These are phyloP conservation scores for Mythimna loreyi DNA, from an alignment of 2,888 invertebrate genomes.

Conservation along the genomic window DNA sequence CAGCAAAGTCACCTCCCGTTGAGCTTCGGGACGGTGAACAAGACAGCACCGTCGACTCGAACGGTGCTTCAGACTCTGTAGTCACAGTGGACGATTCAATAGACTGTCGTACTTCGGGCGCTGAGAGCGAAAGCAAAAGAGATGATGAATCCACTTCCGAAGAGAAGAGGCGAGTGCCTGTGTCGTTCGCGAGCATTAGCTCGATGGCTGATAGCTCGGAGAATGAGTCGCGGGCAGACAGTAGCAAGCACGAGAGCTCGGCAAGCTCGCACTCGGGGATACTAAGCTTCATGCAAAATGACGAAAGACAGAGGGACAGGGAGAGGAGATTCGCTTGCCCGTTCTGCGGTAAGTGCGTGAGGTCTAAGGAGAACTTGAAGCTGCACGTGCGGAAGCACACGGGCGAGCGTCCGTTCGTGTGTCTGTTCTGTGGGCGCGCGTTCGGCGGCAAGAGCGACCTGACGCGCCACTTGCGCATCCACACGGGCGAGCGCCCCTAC, in stretches of 20 bases:
- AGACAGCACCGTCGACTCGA: constrained; percentile 94
- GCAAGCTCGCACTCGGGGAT: constrained; percentile 89
- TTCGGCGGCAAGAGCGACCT: constrained; percentile 97
- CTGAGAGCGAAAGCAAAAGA: constrained; percentile 82
- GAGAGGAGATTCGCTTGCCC: constrained; percentile 96
- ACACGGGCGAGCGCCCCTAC: constrained; percentile 97
- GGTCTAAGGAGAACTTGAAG: constrained; percentile 97
- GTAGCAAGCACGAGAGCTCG: constrained; percentile 88
- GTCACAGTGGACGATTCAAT: constrained; percentile 87
- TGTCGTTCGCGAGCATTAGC: constrained; percentile 89
- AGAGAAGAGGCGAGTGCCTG: constrained; percentile 81
- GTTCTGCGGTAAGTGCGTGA: constrained; percentile 97
- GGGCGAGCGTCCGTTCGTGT: constrained; percentile 97
- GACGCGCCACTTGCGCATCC: constrained; percentile 96
- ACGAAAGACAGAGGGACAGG: constrained; percentile 90
- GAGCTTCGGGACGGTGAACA: constrained; percentile 91
- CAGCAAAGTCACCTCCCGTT: constrained; percentile 85
- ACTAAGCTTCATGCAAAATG: constrained; percentile 92
- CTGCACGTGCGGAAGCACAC: constrained; percentile 96
- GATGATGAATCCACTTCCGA: constrained; percentile 78
- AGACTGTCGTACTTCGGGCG: constrained; percentile 85
- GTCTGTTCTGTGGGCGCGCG: constrained; percentile 96
- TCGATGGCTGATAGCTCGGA: constrained; percentile 90
- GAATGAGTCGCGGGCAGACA: constrained; percentile 85
- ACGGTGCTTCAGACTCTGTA: constrained; percentile 87